Evolutionary conservation across 53 echinoderm and acorn worm genomes (phyloP).

Genomic region (Zoroaster sp.): DNA sequence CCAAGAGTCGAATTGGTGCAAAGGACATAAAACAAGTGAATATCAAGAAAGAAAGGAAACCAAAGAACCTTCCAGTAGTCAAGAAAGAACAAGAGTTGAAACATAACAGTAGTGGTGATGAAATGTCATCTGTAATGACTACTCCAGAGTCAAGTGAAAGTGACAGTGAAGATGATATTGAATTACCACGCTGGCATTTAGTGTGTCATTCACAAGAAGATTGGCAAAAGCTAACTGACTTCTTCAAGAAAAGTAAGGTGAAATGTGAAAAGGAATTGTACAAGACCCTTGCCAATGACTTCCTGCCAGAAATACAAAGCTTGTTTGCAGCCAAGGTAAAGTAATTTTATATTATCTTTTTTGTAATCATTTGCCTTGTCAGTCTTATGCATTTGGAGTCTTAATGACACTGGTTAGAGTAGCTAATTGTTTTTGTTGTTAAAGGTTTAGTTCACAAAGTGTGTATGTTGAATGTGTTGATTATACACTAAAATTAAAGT

Average conservation of each 20-base stretch:
- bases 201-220: constrained; percentile 78
- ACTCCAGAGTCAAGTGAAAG: constrained; percentile 55
- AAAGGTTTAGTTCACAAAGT: neutral
- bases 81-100: neutral
- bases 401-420: too few relatives aligned
- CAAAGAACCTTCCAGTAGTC: neutral
- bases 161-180: constrained; percentile 68
- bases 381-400: too few relatives aligned
- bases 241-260: constrained; percentile 80
- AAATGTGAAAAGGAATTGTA: constrained; percentile 89
- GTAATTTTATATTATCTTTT: neutral
- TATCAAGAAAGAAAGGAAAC: neutral
- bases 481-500: too few relatives aligned
- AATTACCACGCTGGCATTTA: constrained; percentile 64
- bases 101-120: constrained; percentile 6
- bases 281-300: constrained; percentile 79
- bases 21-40: neutral
- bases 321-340: constrained; percentile 91
- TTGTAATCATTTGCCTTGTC: neutral
- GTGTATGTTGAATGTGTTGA: too few relatives aligned
- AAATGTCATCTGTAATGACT: constrained; percentile 29
- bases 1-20: neutral
- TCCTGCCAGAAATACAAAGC: constrained; percentile 82
- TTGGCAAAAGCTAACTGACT: constrained; percentile 74
- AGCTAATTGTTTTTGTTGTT: neutral